Percentiles rank a stretch among this genome's conserved stretches.
Evolutionary conservation across 1,140 invertebrate species (phyloP).

Genomic region (Neelides sp.): DNA sequence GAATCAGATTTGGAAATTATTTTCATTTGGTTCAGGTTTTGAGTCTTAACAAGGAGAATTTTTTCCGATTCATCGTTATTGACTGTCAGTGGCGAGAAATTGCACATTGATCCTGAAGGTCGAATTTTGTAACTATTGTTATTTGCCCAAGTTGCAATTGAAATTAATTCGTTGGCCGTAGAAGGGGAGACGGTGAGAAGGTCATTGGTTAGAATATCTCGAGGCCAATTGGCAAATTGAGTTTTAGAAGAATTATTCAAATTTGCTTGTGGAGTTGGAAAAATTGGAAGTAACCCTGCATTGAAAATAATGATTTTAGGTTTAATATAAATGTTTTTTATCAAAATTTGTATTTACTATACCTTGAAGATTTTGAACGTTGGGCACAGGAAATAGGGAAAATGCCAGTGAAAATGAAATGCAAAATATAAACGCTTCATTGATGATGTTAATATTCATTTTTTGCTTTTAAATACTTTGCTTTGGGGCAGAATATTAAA

Average conservation of each 20-base stretch:
- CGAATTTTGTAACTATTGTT: constrained; percentile 3
- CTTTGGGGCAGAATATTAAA: too few relatives aligned
- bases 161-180: constrained; percentile 7
- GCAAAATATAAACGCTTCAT: too few relatives aligned
- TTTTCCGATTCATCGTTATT: background rate
- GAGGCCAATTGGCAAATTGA: constrained; percentile 14
- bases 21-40: constrained; percentile 10
- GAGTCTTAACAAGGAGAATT: constrained; percentile 6
- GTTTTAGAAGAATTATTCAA: background rate
- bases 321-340: too few relatives aligned
- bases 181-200: constrained; percentile 11
- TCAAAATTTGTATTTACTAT: too few relatives aligned
- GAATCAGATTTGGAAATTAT: background rate
- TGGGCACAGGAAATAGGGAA: too few relatives aligned
- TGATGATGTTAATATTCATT: too few relatives aligned
- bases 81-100: constrained; percentile 18
- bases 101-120: constrained; percentile 4
- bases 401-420: too few relatives aligned
- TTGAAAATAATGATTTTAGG: too few relatives aligned
- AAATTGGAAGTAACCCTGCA: background rate
- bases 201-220: constrained; percentile 3
- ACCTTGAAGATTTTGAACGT: too few relatives aligned
- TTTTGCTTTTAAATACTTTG: too few relatives aligned
- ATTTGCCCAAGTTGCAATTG: constrained; percentile 18
- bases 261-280: background rate